These are phyloP conservation scores for Ceramica pisi DNA, from an alignment of 2,888 invertebrate genomes.

Conservation along the genomic window DNA sequence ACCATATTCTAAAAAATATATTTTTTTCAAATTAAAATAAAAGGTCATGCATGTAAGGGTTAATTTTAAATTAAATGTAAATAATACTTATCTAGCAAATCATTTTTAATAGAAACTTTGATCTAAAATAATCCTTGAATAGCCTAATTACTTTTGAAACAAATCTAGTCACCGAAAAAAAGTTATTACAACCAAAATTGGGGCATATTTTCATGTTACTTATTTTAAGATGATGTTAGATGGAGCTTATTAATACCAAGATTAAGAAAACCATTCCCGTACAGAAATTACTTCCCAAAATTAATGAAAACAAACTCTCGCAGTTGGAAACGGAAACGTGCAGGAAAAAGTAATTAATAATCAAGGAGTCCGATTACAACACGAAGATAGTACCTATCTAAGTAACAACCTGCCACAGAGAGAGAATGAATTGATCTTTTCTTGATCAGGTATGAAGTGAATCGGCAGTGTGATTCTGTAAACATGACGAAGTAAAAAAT, in stretches of 20 bases:
- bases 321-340: conserved; percentile 48
- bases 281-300: conserved; percentile 40
- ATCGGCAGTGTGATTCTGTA: no score
- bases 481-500: no score
- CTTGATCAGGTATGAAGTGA: no score
- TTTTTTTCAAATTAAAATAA: no score
- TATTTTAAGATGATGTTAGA: neutral
- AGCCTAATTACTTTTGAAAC: neutral
- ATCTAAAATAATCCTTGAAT: neutral
- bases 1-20: no score
- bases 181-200: neutral
- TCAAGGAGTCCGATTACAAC: conserved; percentile 52
- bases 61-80: no score
- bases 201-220: neutral
- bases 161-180: neutral
- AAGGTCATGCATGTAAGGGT: no score
- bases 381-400: conserved; percentile 29
- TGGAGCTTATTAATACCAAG: conserved; percentile 4
- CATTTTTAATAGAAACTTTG: no score
- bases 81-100: no score
- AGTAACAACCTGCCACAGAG: conserved; percentile 2
- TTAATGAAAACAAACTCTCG: conserved; percentile 41
- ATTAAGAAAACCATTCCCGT: conserved; percentile 7
- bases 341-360: conserved; percentile 62
- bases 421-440: neutral